Evolutionary conservation across 2,888 invertebrate species (phyloP), one percentile per base, ranked within the genome.

Genomic region (Limnephilus auricula): DNA sequence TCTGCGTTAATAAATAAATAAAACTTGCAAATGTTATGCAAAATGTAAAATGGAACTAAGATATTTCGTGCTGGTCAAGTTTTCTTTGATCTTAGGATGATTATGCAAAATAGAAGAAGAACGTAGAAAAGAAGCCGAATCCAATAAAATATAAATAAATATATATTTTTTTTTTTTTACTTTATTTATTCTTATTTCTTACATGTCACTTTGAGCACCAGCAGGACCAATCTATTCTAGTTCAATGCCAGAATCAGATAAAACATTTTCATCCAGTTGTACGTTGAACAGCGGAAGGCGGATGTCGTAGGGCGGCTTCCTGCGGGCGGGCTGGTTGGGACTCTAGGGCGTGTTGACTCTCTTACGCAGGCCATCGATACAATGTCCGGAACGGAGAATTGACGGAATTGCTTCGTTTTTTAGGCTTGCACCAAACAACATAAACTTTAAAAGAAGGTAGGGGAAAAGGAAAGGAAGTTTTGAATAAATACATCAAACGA

Each of bases 221-320:
- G 6, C n/a, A 65, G 65, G n/a, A 2, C 65, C 65, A 25, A 9
- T 9, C 65, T 65, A 6, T 65, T 65, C 50, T 18, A 65, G 6
- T 65, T 65, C 25, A 65, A 18, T 15, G 4, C 4, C 50, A 25
- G 5, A 50, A 65, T 65, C 65, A 25, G 65, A 65, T 65, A 65
- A 65, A 65, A 34, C 25, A 82, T 82, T 34, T 82, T 34, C 25
- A 9, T 82, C 34, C 82, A 4, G 34, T 32, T 32, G 32, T 34
- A 82, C 30, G 80, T 31, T 25, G 50, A 80, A 82, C 15, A 34
- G 82, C 34, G 82, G 34, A 31, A 12, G 65, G 25, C 65, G 65
- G 65, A 65, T 65, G n/a, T 65, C 65, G 65, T 65, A 65, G 65
- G 65, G 82, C 82, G 82, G 82, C 82, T 82, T 82, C 82, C 82